Conservation (phyloP, 2,797 vertebrate genomes). For the Tapera naevia region DNA sequence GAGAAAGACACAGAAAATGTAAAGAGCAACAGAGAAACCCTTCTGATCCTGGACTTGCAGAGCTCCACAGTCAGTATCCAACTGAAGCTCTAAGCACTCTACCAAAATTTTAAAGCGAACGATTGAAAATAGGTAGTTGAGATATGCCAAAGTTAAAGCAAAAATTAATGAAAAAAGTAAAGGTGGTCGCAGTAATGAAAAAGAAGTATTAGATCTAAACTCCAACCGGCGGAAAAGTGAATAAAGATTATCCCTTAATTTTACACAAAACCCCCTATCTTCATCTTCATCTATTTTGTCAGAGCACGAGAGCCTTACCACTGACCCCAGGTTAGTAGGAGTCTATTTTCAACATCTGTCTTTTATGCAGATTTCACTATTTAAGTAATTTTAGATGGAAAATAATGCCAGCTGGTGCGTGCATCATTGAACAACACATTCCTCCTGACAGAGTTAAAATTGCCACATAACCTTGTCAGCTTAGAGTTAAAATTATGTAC, state of each 20-base stretch:
- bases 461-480: constrained; percentile 6
- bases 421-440: not conserved
- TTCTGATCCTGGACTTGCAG: not conserved
- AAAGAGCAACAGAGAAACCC: not conserved
- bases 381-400: constrained; percentile 35
- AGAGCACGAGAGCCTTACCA: not conserved
- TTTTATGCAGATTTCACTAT: not conserved
- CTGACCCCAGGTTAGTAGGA: not conserved
- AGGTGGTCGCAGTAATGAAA: not conserved
- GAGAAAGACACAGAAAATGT: not conserved
- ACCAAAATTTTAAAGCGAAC: not conserved
- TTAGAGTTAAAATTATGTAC: not conserved
- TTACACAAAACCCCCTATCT: not conserved
- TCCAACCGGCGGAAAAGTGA: not conserved
- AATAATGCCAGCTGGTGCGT: constrained; percentile 29
- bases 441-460: not conserved
- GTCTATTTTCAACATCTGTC: constrained; percentile 13
- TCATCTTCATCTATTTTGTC: not conserved
- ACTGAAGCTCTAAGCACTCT: not conserved
- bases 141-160: not conserved
- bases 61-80: fast-evolving
- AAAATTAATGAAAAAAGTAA: not conserved
- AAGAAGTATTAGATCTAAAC: not conserved
- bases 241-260: not conserved
- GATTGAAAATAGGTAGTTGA: not conserved